These are phyloP conservation scores for Boleophthalmus pectinirostris DNA, from an alignment of 2,113 vertebrate species.

Conservation along the genomic window DNA sequence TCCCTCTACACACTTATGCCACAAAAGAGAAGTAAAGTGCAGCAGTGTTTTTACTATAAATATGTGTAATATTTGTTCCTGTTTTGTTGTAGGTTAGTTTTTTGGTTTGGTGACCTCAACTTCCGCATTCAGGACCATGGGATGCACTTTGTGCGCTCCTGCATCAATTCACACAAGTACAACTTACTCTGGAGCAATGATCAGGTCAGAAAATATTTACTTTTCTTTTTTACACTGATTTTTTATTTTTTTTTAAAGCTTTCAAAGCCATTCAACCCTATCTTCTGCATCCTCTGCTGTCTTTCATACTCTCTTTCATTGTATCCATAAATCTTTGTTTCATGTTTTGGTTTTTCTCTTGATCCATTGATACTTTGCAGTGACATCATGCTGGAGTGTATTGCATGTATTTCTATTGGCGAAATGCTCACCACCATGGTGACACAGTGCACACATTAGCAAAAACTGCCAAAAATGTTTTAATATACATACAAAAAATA, in stretches of 20 bases:
- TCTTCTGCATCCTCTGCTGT: neutral
- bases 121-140: conserved; percentile 93
- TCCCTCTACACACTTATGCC: too few relatives aligned
- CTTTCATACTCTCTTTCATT: too few relatives aligned
- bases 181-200: conserved; percentile 92
- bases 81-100: conserved; percentile 79
- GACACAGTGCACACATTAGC: too few relatives aligned
- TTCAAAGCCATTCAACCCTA: neutral
- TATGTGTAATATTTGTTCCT: neutral
- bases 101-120: conserved; percentile 97
- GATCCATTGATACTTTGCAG: too few relatives aligned
- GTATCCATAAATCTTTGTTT: too few relatives aligned
- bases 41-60: neutral
- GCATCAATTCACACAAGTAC: conserved; percentile 81
- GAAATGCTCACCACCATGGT: too few relatives aligned
- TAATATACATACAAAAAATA: too few relatives aligned
- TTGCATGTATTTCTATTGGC: too few relatives aligned
- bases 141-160: conserved; percentile 87
- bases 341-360: too few relatives aligned
- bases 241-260: neutral
- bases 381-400: too few relatives aligned
- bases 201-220: conserved; percentile 77
- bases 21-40: neutral
- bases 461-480: too few relatives aligned
- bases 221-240: neutral